Evolutionary conservation across 2,888 invertebrate species (phyloP), one percentile per base, ranked within the genome.

Genomic region (Cosmopolites sordidus): DNA sequence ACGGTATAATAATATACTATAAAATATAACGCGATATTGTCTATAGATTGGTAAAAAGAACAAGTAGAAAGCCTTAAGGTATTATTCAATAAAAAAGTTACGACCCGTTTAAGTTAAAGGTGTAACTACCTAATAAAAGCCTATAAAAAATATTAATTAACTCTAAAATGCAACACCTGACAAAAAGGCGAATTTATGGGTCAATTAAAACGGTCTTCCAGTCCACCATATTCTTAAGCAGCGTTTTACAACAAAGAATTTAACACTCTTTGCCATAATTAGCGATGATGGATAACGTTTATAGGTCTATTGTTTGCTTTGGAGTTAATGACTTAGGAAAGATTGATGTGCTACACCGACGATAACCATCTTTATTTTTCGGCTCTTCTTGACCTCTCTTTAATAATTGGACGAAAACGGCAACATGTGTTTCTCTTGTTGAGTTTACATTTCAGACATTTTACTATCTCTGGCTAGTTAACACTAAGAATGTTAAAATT

Each of bases 241-340:
- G 27, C 39, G 15, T 47, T 46, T 47, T 47, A 39, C 27, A 47
- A 47, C 47, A 37, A 47, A 47, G 47, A 47, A 47, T 47, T 47
- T 47, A 47, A 47, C 47, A 47, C 47, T 47, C 40, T 39, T 39
- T 40, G 39, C 47, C 47, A 40, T 47, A 47, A 47, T 47, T 47
- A 39, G 27, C 39, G 47, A 47, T 47, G 47, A 47, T 47, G 22
- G 47, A 47, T 47, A 47, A 47, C 47, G 29, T 47, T 47, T 29
- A 47, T 47, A 39, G 47, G 40, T 47, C 40, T 16, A 47, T 47
- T 47, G 47, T 47, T 47, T 39, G 27, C 27, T 47, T 47, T 22
- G 27, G 29, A 47, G 47, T 47, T 47, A 47, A 47, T 39, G 47
- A 47, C 47, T 47, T 39, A 40, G 18, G 16, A 39, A 47, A 47